Base-by-base conservation (phyloP, 2,113 vertebrate species). In the Shinisaurus crocodilurus region DNA sequence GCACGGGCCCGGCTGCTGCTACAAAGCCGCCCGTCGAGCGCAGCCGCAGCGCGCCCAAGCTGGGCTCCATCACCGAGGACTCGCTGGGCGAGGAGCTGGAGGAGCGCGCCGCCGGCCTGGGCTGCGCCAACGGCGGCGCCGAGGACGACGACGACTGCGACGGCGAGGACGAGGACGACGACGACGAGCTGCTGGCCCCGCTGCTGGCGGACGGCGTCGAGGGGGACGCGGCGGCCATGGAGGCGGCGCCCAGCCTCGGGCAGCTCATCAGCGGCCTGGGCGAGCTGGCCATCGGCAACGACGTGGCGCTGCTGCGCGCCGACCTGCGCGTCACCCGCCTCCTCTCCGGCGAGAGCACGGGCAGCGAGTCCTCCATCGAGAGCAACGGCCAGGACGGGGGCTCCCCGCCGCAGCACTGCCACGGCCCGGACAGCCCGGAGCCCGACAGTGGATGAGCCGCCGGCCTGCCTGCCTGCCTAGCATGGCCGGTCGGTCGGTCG, bases 1-100 rank as follows among this genome's bases (percentile, higher is more conserved):
- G 92, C 98, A 98, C 89, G 82, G 74, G 8, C 43, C 89, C 25
- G 82, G 37, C 95, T 98, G 99, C 97, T 98, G 97, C 96, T 99
- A 99, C 96, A 99, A 99, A 99, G 93, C 99, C 99, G 29, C 99
- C 98, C 2, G 99, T 98, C 96, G 98, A 99, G 96, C 98, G 99
- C 95, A 99, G 99, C 97, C 97, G 98, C 92, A 98, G 99, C 97
- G 99, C 99, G 0, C 99, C 99, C 88, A 98, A 98, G 93, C 98
- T 99, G 89, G 98, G 99, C 96, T 98, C 98, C 94, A 99, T 99
- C 97, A 98, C 98, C 0, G 99, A 99, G 97, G 99, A 99, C 98
- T 93, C 96, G 90, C 88, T 98, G 29, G 99, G 99, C 1, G 98
- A 99, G 96, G 98, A 99, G 96, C 98, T 98, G 95, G 99, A 99